These are phyloP conservation scores for Tympanuchus pallidicinctus DNA, from an alignment of 2,113 vertebrate genomes.

Conservation along the genomic window DNA sequence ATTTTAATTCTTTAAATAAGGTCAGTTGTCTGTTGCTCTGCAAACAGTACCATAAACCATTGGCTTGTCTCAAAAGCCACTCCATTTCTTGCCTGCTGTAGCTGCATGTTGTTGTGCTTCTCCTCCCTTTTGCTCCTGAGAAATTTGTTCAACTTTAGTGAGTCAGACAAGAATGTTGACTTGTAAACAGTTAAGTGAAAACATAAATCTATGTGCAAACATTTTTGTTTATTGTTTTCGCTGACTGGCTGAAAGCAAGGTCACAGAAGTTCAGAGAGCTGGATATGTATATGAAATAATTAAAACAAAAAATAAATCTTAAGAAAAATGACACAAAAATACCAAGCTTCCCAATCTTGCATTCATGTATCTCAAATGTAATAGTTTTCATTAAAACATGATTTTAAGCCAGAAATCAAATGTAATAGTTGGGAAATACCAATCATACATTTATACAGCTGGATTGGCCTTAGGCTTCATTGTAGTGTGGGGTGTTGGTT, in stretches of 20 bases:
- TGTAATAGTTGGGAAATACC: background rate
- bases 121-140: background rate
- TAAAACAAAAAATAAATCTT: background rate
- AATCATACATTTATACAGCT: background rate
- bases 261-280: background rate
- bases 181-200: conserved; percentile 8
- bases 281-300: background rate
- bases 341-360: background rate
- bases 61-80: background rate
- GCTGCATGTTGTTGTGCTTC: background rate
- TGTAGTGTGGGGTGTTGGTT: background rate
- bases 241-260: conserved; percentile 8
- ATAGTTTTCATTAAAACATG: background rate
- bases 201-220: conserved; percentile 1
- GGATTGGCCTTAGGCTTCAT: background rate
- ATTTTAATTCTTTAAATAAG: background rate
- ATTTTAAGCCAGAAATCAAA: background rate
- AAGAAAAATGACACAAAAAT: background rate
- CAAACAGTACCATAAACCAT: background rate
- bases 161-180: background rate
- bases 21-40: background rate
- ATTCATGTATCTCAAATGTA: background rate
- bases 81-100: background rate
- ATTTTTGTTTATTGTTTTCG: conserved; percentile 30
- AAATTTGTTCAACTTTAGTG: background rate